These are phyloP conservation scores for Anser brachyrhynchus DNA, from an alignment of 2,113 vertebrate species.

Conservation along the genomic window DNA sequence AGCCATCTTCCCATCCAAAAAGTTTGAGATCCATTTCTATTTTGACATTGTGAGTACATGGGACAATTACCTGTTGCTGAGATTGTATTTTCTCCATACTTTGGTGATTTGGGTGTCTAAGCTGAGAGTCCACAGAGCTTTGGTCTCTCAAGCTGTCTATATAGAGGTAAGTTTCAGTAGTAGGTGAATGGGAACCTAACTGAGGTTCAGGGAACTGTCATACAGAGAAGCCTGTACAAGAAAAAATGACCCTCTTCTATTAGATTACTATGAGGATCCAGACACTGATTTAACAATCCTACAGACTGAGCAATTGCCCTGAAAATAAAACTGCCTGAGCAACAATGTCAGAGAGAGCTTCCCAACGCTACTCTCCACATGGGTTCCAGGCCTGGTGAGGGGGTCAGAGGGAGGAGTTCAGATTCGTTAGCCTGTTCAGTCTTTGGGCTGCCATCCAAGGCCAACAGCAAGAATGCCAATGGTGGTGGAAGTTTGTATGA, in stretches of 20 bases:
- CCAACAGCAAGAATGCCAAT: conserved; percentile 41
- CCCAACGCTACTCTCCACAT: background rate
- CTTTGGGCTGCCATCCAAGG: conserved; percentile 49
- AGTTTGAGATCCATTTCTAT: background rate
- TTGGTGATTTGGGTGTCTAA: background rate
- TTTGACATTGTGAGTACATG: background rate
- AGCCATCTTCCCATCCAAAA: background rate
- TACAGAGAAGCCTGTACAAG: background rate
- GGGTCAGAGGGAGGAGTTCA: background rate
- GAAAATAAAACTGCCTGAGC: background rate
- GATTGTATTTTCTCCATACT: background rate
- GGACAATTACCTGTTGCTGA: background rate
- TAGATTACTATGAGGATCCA: background rate
- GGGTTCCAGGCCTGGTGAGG: background rate
- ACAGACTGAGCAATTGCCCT: background rate
- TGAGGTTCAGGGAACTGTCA: background rate
- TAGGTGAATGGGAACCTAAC: background rate
- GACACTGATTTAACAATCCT: background rate
- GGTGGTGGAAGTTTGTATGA: conserved; percentile 41
- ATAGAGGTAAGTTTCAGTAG: background rate
- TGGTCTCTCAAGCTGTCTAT: background rate
- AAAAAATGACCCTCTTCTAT: background rate
- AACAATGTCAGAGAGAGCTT: background rate
- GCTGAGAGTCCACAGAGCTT: background rate
- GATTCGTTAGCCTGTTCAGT: background rate